A percentile compares a stretch with the other conserved stretches of the same genome.
These are phyloP conservation scores for Tringa solitaria DNA, from an alignment of 2,113 vertebrate species.

Conservation along the genomic window DNA sequence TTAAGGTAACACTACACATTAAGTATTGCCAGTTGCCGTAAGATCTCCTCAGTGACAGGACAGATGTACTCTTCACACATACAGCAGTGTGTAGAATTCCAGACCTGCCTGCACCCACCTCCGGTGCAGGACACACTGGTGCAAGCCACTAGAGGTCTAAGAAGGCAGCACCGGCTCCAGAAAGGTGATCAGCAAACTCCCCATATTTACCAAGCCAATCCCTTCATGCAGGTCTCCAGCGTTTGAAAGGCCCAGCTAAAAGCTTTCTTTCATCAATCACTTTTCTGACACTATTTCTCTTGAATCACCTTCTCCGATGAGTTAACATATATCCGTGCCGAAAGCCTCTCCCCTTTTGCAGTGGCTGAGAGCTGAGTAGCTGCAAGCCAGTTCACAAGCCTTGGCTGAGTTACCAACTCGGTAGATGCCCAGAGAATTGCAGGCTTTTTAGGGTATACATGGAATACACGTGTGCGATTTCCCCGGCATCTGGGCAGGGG, in stretches of 20 bases:
- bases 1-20: not conserved
- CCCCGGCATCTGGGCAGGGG: rapidly evolving
- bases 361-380: not conserved
- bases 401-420: not conserved
- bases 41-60: not conserved
- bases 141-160: not conserved
- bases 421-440: not conserved
- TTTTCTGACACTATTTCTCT: not conserved
- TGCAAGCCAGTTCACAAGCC: not conserved
- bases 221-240: not conserved
- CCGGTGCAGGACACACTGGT: rapidly evolving
- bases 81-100: not conserved
- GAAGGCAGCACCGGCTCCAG: not conserved
- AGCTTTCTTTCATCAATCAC: not conserved
- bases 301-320: not conserved
- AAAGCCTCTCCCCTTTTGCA: not conserved
- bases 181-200: not conserved
- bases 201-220: not conserved
- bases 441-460: not conserved
- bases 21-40: not conserved
- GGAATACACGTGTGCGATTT: rapidly evolving
- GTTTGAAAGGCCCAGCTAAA: not conserved
- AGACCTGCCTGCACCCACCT: not conserved
- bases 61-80: not conserved
- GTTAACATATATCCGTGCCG: rapidly evolving